A percentile compares a stretch with the other conserved stretches of the same genome.
Conservation (phyloP, 2,113 vertebrate species). For the Indicator maculatus region DNA sequence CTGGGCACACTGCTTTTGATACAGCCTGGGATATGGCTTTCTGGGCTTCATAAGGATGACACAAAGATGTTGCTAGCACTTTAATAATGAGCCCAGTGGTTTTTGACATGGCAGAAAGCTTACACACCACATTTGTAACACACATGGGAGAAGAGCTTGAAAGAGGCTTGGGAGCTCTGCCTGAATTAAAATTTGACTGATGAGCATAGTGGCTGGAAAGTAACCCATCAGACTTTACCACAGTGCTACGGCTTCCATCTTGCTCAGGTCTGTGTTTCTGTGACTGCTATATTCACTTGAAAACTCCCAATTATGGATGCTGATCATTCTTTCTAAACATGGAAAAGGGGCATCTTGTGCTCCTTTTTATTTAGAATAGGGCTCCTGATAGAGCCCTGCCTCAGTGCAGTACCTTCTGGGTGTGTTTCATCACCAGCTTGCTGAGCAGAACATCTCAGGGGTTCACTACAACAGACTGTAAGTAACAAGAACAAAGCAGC, state of each 20-base stretch:
- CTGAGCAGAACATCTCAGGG: background rate
- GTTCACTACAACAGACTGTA: background rate
- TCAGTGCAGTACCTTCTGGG: background rate
- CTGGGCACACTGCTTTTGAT: too few species aligned
- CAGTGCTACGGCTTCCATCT: background rate
- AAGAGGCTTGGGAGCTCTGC: background rate
- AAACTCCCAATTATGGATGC: background rate
- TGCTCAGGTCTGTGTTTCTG: background rate
- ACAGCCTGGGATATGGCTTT: too few species aligned
- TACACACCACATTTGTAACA: background rate
- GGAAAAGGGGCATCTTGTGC: background rate
- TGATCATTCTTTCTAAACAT: background rate
- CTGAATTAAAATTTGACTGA: background rate
- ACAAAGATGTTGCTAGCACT: background rate
- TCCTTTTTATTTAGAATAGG: background rate
- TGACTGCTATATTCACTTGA: background rate
- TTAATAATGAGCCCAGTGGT: background rate
- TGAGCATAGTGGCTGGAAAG: background rate
- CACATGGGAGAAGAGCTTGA: background rate
- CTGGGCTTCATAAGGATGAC: background rate
- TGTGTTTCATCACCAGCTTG: background rate
- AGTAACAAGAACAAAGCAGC: background rate
- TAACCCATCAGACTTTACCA: background rate
- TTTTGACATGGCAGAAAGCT: background rate
- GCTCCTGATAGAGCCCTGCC: background rate